These are phyloP conservation scores for Ophion ellenae DNA, from an alignment of 2,888 invertebrate species.

Conservation along the genomic window DNA sequence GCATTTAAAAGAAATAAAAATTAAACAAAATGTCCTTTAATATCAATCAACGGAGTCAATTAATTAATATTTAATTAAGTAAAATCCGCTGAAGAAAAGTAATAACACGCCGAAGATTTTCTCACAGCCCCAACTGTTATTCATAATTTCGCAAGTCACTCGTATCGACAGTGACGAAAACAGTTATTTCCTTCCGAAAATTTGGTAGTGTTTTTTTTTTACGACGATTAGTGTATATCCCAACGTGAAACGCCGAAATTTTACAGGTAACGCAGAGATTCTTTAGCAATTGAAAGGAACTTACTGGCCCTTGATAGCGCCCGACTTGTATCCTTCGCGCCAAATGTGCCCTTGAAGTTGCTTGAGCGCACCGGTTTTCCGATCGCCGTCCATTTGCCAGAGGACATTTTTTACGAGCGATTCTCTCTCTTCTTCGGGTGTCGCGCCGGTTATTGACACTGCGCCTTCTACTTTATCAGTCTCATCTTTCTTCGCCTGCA, in stretches of 20 bases:
- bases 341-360: slow-evolving; percentile 96
- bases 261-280: neutral
- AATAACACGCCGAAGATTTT: neutral
- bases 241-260: neutral
- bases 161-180: neutral
- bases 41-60: neutral
- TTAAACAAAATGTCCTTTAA: neutral
- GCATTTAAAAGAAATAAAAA: neutral
- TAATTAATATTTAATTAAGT: neutral
- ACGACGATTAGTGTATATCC: neutral
- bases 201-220: neutral
- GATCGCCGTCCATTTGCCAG: slow-evolving; percentile 92
- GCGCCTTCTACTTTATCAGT: slow-evolving; percentile 86
- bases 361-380: slow-evolving; percentile 92
- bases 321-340: slow-evolving; percentile 92
- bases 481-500: slow-evolving; percentile 85
- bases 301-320: slow-evolving; percentile 94
- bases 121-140: neutral
- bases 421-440: slow-evolving; percentile 86
- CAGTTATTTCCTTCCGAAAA: neutral
- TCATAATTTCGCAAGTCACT: neutral
- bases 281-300: slow-evolving; percentile 77
- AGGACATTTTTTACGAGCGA: slow-evolving; percentile 89
- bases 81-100: neutral
- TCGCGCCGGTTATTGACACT: slow-evolving; percentile 85